Conservation (phyloP, 2,888 invertebrate species). For the Trisateles emortualis region DNA sequence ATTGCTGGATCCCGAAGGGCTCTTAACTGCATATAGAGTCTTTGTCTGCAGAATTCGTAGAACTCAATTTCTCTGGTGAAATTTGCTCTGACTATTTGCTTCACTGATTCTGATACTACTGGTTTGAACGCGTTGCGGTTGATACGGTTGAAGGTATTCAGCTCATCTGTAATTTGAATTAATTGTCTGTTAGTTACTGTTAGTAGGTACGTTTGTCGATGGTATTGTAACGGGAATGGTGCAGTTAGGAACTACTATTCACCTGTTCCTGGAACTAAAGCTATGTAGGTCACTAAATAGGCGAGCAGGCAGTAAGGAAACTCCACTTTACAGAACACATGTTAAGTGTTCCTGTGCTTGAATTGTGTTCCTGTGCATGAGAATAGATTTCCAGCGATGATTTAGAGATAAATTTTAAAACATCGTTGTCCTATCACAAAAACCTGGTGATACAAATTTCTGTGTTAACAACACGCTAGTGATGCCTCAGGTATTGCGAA, state of each 20-base stretch:
- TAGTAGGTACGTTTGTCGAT: background rate
- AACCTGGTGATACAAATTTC: no score
- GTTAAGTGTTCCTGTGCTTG: no score
- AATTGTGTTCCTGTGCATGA: no score
- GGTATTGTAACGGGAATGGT: background rate
- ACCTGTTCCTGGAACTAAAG: background rate
- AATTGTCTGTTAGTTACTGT: background rate
- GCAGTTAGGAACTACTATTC: background rate
- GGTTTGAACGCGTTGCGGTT: constrained; percentile 96
- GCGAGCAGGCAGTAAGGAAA: no score
- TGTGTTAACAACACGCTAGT: no score
- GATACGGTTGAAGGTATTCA: constrained; percentile 92
- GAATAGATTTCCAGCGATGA: no score
- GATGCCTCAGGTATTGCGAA: no score
- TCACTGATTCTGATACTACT: constrained; percentile 94
- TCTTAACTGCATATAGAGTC: constrained; percentile 92
- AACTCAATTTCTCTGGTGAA: constrained; percentile 96
- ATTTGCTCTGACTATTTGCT: constrained; percentile 93
- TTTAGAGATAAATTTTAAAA: no score
- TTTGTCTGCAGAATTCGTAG: constrained; percentile 95
- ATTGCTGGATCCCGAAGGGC: constrained; percentile 88
- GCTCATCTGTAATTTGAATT: constrained; percentile 87
- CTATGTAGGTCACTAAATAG: no score
- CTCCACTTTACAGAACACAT: no score
- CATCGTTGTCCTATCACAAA: no score